Evolutionary conservation across 1,140 invertebrate species (phyloP).

Genomic region (Stratiolaelaps scimitus): DNA sequence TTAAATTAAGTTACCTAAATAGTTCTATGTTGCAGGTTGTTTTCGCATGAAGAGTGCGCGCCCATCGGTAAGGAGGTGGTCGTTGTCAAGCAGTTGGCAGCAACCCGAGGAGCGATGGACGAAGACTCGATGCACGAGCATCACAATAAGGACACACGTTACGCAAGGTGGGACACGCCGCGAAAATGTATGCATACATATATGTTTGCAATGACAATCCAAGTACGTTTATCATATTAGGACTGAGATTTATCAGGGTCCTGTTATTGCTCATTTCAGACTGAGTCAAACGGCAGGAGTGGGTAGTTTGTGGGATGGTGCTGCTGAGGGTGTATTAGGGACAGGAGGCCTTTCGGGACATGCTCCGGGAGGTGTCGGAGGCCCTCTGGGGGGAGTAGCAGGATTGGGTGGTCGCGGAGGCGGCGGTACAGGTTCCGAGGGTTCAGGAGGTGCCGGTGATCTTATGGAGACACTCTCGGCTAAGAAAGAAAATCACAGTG

Average conservation of each 20-base stretch:
- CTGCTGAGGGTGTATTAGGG: constrained; percentile 6
- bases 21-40: no score
- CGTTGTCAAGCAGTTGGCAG: no score
- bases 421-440: constrained; percentile 7
- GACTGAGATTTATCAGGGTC: no score
- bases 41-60: no score
- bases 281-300: constrained; percentile 18
- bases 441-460: constrained; percentile 5
- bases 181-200: background rate
- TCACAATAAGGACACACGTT: constrained; percentile 4
- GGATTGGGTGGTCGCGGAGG: constrained; percentile 6
- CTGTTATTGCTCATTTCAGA: background rate
- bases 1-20: no score
- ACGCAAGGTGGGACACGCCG: constrained; percentile 1
- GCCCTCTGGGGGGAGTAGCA: constrained; percentile 13
- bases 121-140: constrained; percentile 26
- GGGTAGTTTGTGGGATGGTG: constrained; percentile 25
- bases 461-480: constrained; percentile 22
- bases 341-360: no score
- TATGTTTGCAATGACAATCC: no score
- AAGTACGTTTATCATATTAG: no score
- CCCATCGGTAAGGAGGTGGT: no score
- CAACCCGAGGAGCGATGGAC: background rate
- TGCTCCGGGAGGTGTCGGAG: constrained; percentile 7
- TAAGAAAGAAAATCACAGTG: constrained; percentile 92